phyloP scores from a whole-genome alignment of 2,888 invertebrate species.

The Zeuzera pyrina region DNA sequence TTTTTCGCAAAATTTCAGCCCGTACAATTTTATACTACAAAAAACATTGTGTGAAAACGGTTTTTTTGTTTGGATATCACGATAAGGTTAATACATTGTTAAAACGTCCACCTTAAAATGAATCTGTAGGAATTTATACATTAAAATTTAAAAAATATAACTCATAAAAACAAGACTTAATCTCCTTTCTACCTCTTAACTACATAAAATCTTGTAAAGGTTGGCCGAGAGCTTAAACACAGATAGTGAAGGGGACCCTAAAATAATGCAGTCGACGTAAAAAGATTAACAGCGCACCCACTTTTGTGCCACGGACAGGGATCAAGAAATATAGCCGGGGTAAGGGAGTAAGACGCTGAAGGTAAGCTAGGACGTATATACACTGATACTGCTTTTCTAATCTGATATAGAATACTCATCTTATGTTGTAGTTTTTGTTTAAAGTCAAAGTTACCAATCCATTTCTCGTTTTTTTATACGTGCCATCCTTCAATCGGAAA shows the following conservation, averaged over 20 bases:
- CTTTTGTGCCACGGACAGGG: constrained; percentile 44
- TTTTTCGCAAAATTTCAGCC: neutral
- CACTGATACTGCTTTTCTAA: no score
- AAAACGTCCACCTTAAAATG: no score
- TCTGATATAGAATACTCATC: no score
- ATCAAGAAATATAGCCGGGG: constrained; percentile 43
- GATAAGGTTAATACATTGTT: no score
- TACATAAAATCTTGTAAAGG: constrained; percentile 1
- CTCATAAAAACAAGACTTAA: neutral
- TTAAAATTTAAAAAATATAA: neutral
- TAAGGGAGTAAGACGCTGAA: constrained; percentile 25
- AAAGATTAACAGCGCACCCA: constrained; percentile 51
- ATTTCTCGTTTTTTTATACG: no score
- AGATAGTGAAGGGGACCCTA: constrained; percentile 28
- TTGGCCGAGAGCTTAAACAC: constrained; percentile 1
- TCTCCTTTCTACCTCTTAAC: neutral
- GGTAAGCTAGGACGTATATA: constrained; percentile 18
- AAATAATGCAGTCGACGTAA: constrained; percentile 53
- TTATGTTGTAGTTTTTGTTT: no score
- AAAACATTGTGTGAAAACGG: no score
- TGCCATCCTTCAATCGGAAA: no score
- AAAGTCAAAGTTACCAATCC: no score
- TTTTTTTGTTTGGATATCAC: no score
- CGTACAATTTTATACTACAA: neutral
- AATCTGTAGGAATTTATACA: neutral